Conservation (phyloP, 2,888 invertebrate species). For the Eurois occulta region DNA sequence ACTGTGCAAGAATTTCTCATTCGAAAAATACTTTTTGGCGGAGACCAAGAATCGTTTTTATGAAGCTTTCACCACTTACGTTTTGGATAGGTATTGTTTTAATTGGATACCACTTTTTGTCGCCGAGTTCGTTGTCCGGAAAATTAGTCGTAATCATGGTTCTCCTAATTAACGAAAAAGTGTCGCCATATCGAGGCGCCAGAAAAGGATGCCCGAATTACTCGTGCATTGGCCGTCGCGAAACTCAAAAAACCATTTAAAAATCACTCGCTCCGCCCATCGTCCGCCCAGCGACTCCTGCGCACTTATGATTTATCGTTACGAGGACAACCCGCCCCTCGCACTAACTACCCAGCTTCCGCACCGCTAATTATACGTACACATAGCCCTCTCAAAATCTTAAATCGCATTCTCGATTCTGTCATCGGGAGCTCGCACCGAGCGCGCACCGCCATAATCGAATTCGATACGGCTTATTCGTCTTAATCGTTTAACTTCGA, state of each 20-base stretch:
- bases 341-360: constrained; percentile 87
- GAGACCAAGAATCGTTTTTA: constrained; percentile 57
- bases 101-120: constrained; percentile 67
- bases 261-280: constrained; percentile 89
- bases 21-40: constrained; percentile 55
- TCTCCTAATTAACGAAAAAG: constrained; percentile 89
- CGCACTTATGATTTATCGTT: constrained; percentile 90
- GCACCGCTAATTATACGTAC: constrained; percentile 87
- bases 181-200: constrained; percentile 85
- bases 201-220: constrained; percentile 87
- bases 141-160: constrained; percentile 86
- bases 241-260: constrained; percentile 90
- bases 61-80: constrained; percentile 50
- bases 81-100: constrained; percentile 68
- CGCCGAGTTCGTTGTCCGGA: constrained; percentile 78
- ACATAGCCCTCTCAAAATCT: constrained; percentile 84
- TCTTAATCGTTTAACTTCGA: constrained; percentile 77
- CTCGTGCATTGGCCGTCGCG: constrained; percentile 86
- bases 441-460: constrained; percentile 73
- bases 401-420: constrained; percentile 81
- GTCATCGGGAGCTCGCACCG: constrained; percentile 78
- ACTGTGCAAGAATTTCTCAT: constrained; percentile 60
- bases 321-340: constrained; percentile 88
- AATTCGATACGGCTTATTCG: constrained; percentile 80
- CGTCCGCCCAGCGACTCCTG: constrained; percentile 86